Percentiles rank a stretch among this genome's conserved stretches.
These are phyloP conservation scores for Brienomyrus longianalis DNA, from an alignment of 2,113 vertebrate species.

Conservation along the genomic window DNA sequence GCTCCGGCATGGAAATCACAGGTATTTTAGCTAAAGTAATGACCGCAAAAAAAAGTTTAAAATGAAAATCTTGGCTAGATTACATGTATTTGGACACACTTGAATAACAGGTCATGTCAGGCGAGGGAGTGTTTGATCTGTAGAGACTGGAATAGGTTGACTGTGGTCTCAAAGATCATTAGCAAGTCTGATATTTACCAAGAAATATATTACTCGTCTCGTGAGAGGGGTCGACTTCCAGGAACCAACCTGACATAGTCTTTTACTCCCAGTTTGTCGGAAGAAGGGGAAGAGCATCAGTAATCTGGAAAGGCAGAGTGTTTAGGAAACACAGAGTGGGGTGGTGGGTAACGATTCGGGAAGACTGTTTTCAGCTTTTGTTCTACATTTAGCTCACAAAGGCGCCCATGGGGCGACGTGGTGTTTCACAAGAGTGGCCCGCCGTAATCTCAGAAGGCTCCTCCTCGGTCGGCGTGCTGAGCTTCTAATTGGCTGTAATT, in stretches of 20 bases:
- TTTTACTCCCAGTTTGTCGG: not conserved
- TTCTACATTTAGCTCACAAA: slow-evolving; percentile 59
- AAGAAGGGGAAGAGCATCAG: not conserved
- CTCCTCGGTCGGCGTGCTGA: slow-evolving; percentile 29
- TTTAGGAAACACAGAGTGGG: not conserved
- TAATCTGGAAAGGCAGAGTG: not conserved
- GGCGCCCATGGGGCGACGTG: slow-evolving; percentile 41
- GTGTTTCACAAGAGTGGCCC: slow-evolving; percentile 44
- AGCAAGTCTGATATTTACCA: not conserved
- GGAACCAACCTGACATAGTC: not conserved
- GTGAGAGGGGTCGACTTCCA: not conserved
- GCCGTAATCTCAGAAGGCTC: slow-evolving; percentile 50
- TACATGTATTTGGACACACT: not conserved
- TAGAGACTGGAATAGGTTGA: not conserved
- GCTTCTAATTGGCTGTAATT: slow-evolving; percentile 65
- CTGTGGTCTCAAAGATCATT: not conserved
- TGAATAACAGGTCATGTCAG: not conserved
- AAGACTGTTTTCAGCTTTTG: slow-evolving; percentile 41
- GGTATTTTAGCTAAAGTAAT: not conserved
- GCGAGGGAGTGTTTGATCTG: not conserved
- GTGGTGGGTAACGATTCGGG: not conserved
- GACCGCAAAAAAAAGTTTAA: not conserved
- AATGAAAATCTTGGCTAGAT: not conserved
- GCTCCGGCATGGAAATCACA: not conserved
- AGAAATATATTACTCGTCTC: not conserved